Conservation (phyloP, 2,797 vertebrate species). For the Huso huso region DNA sequence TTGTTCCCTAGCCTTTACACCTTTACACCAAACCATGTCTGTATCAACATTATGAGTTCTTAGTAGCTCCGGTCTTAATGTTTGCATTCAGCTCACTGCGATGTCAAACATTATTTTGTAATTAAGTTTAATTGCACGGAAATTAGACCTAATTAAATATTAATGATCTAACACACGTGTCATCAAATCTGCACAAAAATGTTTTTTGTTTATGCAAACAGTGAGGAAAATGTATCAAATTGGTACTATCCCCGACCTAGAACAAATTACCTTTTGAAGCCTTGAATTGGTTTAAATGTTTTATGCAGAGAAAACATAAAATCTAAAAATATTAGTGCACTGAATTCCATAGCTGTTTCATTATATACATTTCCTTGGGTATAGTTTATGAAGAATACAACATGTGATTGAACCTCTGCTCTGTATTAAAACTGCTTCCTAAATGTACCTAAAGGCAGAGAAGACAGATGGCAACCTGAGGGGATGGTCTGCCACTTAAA, state of each 20-base stretch:
- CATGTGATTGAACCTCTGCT: no score
- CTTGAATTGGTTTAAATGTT: background rate
- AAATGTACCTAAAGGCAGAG: background rate
- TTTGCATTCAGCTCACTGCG: constrained; percentile 53
- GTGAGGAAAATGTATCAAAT: constrained; percentile 13
- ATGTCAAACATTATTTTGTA: constrained; percentile 69
- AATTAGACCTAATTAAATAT: constrained; percentile 78
- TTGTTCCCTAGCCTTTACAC: no score
- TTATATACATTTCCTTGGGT: no score
- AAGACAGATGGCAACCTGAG: constrained; percentile 11
- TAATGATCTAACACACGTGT: constrained; percentile 52
- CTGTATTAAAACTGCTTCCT: background rate
- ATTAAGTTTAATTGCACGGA: constrained; percentile 71
- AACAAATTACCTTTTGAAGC: constrained; percentile 4
- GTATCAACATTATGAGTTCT: background rate
- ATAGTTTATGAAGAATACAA: no score
- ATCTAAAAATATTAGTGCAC: background rate
- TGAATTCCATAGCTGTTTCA: no score
- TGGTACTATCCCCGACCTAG: background rate
- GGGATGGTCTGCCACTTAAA: constrained; percentile 5
- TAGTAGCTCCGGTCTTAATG: constrained; percentile 41
- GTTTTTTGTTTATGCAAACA: constrained; percentile 26
- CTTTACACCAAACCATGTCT: no score
- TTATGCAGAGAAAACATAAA: background rate
- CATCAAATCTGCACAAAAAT: constrained; percentile 1